Conservation (phyloP, 2,113 vertebrate species). For the Pheucticus melanocephalus region DNA sequence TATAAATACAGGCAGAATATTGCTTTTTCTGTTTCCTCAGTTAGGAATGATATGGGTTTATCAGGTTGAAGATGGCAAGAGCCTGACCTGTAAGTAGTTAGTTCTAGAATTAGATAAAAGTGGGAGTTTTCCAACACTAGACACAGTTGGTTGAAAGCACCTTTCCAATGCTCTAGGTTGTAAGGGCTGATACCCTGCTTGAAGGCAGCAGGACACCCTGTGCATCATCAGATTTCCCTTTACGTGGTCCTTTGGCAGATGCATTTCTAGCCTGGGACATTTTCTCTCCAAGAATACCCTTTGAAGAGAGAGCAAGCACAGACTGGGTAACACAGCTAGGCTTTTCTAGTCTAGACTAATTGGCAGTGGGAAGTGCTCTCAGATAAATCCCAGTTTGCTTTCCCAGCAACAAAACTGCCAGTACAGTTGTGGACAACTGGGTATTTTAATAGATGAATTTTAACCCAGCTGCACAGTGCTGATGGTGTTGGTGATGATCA, state of each 20-base stretch:
- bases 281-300: not conserved
- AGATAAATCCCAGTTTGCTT: not conserved
- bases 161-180: not conserved
- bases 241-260: not conserved
- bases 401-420: not conserved
- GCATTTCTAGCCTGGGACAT: not conserved
- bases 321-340: not conserved
- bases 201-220: not conserved
- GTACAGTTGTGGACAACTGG: not conserved
- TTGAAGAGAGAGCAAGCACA: not conserved
- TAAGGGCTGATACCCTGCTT: not conserved
- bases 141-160: not conserved
- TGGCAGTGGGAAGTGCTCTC: not conserved
- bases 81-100: not conserved
- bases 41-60: not conserved
- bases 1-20: not conserved
- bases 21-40: not conserved
- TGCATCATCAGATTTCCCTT: not conserved
- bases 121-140: not conserved
- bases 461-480: not conserved
- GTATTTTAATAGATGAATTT: constrained; percentile 2
- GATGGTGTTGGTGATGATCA: constrained; percentile 10
- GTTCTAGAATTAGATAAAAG: not conserved
- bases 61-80: not conserved
- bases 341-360: not conserved